Evolutionary conservation across 2,888 invertebrate genomes (phyloP).

Genomic region (Brachyopa scutellaris): DNA sequence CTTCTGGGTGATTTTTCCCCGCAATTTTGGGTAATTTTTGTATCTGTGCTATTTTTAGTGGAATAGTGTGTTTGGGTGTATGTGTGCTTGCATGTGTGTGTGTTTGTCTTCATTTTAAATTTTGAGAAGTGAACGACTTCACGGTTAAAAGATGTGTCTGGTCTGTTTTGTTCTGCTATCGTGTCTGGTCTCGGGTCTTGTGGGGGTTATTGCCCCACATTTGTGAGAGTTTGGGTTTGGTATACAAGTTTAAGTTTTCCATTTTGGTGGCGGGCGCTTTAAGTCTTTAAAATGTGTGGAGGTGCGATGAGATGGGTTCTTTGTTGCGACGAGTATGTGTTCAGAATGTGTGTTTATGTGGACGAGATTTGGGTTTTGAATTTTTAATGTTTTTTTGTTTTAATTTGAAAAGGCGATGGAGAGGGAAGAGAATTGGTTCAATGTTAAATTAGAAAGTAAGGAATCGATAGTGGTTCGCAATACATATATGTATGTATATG

Average conservation of each 20-base stretch:
- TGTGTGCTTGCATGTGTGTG: neutral
- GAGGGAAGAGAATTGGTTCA: no score
- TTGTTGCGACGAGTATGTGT: no score
- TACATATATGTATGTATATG: no score
- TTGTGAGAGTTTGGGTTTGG: conserved; percentile 35
- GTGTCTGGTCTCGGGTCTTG: neutral
- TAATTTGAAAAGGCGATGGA: neutral
- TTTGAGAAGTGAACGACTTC: conserved; percentile 68
- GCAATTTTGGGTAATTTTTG: conserved; percentile 70
- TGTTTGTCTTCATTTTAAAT: conserved; percentile 66
- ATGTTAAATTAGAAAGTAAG: no score
- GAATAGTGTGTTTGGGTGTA: conserved; percentile 33
- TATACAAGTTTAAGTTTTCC: conserved; percentile 58
- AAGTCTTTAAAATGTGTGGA: conserved; percentile 37
- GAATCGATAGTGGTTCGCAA: no score
- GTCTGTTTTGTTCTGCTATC: neutral
- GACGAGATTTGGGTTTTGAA: no score
- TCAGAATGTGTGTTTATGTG: no score
- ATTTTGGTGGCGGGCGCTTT: conserved; percentile 10
- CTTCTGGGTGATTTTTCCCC: conserved; percentile 37
- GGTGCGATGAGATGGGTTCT: no score
- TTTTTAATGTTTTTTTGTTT: no score
- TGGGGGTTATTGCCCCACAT: conserved; percentile 64
- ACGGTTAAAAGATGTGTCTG: conserved; percentile 51
- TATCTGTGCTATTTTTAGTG: conserved; percentile 68